These are phyloP conservation scores for Hippopotamus amphibius DNA, from an alignment of 2,113 vertebrate species.

Conservation along the genomic window DNA sequence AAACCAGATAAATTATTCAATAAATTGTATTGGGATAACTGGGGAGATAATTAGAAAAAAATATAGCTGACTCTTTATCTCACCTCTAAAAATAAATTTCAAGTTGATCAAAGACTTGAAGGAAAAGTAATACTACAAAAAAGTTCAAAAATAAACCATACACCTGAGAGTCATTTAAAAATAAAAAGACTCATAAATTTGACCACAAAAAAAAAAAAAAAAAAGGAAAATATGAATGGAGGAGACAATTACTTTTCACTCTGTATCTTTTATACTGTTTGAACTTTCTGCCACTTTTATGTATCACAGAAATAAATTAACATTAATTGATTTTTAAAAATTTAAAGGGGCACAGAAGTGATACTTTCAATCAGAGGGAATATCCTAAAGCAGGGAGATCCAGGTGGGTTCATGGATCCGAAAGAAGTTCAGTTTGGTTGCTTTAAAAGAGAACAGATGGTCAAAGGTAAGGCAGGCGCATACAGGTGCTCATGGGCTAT, in stretches of 20 bases:
- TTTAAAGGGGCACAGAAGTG: not conserved
- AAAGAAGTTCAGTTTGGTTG: not conserved
- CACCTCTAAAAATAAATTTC: not conserved
- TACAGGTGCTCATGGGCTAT: not conserved
- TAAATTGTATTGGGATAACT: not conserved
- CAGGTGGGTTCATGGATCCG: not conserved
- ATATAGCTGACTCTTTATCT: not conserved
- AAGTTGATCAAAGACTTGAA: constrained; percentile 15
- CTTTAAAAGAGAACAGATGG: not conserved
- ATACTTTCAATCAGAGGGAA: not conserved
- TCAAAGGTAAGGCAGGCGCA: not conserved
- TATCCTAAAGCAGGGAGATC: not conserved
- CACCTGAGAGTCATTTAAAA: not conserved
- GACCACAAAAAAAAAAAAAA: not conserved
- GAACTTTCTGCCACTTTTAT: not conserved
- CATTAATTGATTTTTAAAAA: not conserved
- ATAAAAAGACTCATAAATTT: not conserved
- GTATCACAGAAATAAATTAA: not conserved
- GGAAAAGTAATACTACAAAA: not conserved
- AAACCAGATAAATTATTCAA: not conserved
- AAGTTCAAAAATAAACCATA: not conserved
- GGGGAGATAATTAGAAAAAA: not conserved
- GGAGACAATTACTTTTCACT: not conserved
- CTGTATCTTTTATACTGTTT: not conserved
- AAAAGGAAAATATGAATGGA: not conserved